Evolutionary conservation across 2,888 invertebrate species (phyloP).

Genomic region (Phragmatobia fuliginosa): DNA sequence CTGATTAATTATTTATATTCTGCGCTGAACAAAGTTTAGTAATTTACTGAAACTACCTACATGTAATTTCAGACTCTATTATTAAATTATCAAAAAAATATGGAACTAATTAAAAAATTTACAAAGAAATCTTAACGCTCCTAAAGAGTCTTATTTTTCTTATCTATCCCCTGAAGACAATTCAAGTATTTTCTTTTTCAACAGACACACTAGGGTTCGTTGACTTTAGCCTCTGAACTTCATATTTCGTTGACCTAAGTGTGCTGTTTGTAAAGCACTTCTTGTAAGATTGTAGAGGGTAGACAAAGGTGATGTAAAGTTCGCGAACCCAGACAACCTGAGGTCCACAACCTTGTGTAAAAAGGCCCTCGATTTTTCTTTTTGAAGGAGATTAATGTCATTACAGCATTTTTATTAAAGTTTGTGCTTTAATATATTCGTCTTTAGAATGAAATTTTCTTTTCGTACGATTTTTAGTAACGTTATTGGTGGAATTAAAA

Average conservation of each 20-base stretch:
- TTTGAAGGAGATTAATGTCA: slow-evolving; percentile 24
- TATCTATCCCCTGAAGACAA: not conserved
- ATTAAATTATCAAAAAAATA: no score
- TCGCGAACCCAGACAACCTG: slow-evolving; percentile 58
- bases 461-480: not conserved
- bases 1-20: no score
- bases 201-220: not conserved
- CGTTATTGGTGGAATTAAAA: not conserved
- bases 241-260: slow-evolving; percentile 15
- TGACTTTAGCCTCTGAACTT: slow-evolving; percentile 13
- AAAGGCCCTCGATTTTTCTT: slow-evolving; percentile 22
- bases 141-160: not conserved
- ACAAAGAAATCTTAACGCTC: not conserved
- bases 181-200: not conserved
- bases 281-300: slow-evolving; percentile 47
- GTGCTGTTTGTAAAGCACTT: slow-evolving; percentile 21
- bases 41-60: no score
- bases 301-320: slow-evolving; percentile 56
- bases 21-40: no score
- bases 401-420: not conserved
- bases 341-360: slow-evolving; percentile 46
- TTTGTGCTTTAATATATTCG: not conserved
- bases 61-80: no score
- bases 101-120: not conserved
- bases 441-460: not conserved